A percentile compares a stretch with the other conserved stretches of the same genome.
Conservation (phyloP, 2,113 vertebrate species). For the Grus americana region DNA sequence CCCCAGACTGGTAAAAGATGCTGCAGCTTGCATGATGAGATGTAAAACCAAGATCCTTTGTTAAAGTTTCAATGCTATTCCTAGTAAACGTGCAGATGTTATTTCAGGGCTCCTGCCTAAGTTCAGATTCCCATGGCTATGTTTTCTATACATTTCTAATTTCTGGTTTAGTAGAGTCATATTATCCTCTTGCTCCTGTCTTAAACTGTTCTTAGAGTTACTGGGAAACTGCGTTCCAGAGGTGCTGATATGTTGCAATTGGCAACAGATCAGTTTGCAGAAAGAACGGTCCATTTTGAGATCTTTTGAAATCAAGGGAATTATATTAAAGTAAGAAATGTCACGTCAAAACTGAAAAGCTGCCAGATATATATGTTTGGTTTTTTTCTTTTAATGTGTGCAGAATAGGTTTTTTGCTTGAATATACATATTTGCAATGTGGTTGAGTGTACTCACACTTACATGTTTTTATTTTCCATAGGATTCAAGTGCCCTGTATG, state of each 20-base stretch:
- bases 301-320: not conserved
- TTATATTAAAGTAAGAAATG: not conserved
- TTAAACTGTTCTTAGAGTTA: not conserved
- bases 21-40: not conserved
- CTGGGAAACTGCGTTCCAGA: not conserved
- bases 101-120: not conserved
- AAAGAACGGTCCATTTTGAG: not conserved
- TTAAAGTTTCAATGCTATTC: not conserved
- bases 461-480: conserved; percentile 51
- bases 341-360: not conserved
- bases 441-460: not conserved
- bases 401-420: not conserved
- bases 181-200: not conserved
- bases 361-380: not conserved
- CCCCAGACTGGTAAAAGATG: not conserved
- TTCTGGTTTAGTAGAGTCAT: not conserved
- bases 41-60: not conserved
- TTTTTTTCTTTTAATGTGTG: not conserved
- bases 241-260: not conserved
- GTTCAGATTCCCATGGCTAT: not conserved
- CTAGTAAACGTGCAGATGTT: not conserved
- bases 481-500: conserved; percentile 97
- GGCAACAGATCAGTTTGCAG: not conserved
- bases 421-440: not conserved
- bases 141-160: not conserved